Conservation (phyloP, 2,797 vertebrate species). For the Chaetodon trifasciatus region DNA sequence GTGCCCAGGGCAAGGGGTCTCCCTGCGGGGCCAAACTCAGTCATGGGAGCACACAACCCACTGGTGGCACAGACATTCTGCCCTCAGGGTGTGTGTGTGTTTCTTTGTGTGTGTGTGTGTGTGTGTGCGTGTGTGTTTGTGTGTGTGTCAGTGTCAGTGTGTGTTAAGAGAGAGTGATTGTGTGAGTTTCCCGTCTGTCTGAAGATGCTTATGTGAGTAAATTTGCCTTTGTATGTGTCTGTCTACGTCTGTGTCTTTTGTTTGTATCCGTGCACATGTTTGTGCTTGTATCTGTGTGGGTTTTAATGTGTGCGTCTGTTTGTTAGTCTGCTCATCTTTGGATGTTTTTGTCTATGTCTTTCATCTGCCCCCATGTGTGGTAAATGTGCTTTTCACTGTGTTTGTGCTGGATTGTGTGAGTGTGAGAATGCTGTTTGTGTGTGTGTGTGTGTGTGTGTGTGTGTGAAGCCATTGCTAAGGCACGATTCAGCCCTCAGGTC, state of each 20-base stretch:
- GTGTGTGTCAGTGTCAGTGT: constrained; percentile 12
- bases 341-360: constrained; percentile 41
- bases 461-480: constrained; percentile 19
- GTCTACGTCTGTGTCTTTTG: constrained; percentile 54
- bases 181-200: constrained; percentile 49
- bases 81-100: constrained; percentile 63
- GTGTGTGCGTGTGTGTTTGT: constrained; percentile 39
- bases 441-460: constrained; percentile 4
- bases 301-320: constrained; percentile 41
- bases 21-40: constrained; percentile 72
- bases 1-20: constrained; percentile 74
- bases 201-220: constrained; percentile 61
- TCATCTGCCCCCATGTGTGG: constrained; percentile 31
- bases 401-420: constrained; percentile 19
- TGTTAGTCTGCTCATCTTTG: constrained; percentile 20
- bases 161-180: constrained; percentile 15
- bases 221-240: constrained; percentile 45
- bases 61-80: constrained; percentile 77
- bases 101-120: constrained; percentile 30
- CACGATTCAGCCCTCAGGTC: constrained; percentile 58
- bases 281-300: constrained; percentile 49
- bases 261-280: constrained; percentile 47
- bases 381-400: constrained; percentile 41
- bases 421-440: constrained; percentile 32
- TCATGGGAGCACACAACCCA: constrained; percentile 78